phyloP scores from a whole-genome alignment of 2,888 invertebrate species.

The Trilocha varians region DNA sequence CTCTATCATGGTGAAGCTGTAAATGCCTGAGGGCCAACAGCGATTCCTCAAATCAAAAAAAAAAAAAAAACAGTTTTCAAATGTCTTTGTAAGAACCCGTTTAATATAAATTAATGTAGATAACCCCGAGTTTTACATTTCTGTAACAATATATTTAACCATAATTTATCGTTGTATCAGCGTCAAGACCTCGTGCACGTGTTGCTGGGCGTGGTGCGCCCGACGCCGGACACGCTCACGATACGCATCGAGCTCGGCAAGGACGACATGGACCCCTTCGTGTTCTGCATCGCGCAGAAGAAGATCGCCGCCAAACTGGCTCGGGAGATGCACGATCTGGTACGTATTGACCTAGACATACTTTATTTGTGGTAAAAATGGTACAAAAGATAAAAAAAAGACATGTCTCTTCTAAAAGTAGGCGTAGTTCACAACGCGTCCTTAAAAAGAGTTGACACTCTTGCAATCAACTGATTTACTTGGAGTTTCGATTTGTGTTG shows the following conservation, averaged over 20 bases:
- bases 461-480: too few relatives aligned
- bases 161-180: slow-evolving; percentile 32
- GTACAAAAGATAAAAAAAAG: too few relatives aligned
- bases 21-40: too few relatives aligned
- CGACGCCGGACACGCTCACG: slow-evolving; percentile 89
- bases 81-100: neutral
- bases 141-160: too few relatives aligned
- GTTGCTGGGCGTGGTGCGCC: slow-evolving; percentile 86
- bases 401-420: too few relatives aligned
- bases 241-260: slow-evolving; percentile 89
- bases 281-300: slow-evolving; percentile 92
- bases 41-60: too few relatives aligned
- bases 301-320: slow-evolving; percentile 86
- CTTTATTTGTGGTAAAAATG: neutral
- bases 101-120: neutral
- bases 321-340: slow-evolving; percentile 96
- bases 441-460: too few relatives aligned
- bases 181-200: slow-evolving; percentile 95
- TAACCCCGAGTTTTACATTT: neutral
- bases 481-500: too few relatives aligned
- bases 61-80: too few relatives aligned
- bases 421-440: too few relatives aligned
- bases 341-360: slow-evolving; percentile 33
- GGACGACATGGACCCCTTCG: slow-evolving; percentile 94
- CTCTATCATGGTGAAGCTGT: too few relatives aligned